Evolutionary conservation across 2,888 invertebrate species (phyloP), one percentile per base, ranked within the genome.

Genomic region (Drosophila longiperda): DNA sequence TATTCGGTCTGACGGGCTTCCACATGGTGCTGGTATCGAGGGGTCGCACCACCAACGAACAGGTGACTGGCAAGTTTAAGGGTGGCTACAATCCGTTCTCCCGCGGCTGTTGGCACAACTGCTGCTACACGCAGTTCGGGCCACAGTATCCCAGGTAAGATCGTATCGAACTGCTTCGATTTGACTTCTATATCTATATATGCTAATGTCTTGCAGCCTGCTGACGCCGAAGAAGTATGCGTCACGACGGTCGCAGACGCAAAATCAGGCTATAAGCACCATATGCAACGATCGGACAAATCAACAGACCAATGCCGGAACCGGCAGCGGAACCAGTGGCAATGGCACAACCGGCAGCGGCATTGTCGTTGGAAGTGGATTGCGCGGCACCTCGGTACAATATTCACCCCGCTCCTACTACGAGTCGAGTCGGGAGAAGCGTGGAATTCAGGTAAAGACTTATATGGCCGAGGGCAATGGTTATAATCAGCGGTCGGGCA

Each of bases 61-160:
- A 99, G 95, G 99, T 99, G 75, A 99, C 99, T 20, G 99, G 99
- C 67, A 99, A 99, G 94, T 99, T 99, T 94, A 98, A 98, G 91
- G 98, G 98, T 64, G 99, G 99, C 45, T 98, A 98, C 93, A 99
- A 99, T 95, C 99, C 99, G 63, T 99, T 99, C 94, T 98, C 98
- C 6, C 95, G 96, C 91, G 99, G 99, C 36, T 99, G 99, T 93
- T 97, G 97, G 95, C 95, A 96, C 91, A 99, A 99, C 94, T 98
- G 99, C 94, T 97, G 97, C 93, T 97, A 98, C 92, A 96, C 98
- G 76, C 96, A 99, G 91, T 99, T 98, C 93, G 99, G 99, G 80
- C 99, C 99, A 65, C 98, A 98, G 93, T 98, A 97, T 95, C 99
- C 99, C 91, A 98, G 98, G 99, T 99, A 94, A 93, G 9, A 32